A percentile compares a stretch with the other conserved stretches of the same genome.
Conservation (phyloP, 2,797 vertebrate species). For the Sebastes diploproa region DNA sequence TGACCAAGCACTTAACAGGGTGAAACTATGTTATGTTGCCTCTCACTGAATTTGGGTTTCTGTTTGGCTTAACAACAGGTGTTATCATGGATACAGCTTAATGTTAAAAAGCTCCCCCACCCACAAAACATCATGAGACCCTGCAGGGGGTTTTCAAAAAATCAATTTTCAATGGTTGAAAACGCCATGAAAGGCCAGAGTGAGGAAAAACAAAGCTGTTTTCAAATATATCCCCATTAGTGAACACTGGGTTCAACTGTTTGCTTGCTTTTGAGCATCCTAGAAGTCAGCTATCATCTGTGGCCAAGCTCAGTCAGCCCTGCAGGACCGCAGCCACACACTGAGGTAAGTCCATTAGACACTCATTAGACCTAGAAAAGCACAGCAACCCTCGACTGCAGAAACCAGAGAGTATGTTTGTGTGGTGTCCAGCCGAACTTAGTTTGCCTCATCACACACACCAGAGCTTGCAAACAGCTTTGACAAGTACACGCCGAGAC, state of each 20-base stretch:
- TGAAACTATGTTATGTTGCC: not conserved
- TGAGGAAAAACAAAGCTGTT: not conserved
- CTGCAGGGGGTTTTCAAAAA: not conserved
- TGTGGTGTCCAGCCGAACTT: slow-evolving; percentile 44
- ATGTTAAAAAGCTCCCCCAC: not conserved
- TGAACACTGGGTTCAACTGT: not conserved
- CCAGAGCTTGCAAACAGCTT: slow-evolving; percentile 56
- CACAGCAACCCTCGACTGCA: not conserved
- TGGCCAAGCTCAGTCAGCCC: slow-evolving; percentile 1
- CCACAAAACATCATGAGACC: not conserved
- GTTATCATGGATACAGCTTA: not conserved
- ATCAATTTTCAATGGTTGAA: not conserved
- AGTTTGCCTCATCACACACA: slow-evolving; percentile 54
- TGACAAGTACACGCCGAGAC: slow-evolving; percentile 58
- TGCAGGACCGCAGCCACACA: slow-evolving; percentile 25
- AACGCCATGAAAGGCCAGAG: not conserved
- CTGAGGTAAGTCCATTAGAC: slow-evolving; percentile 45
- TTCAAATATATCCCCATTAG: not conserved
- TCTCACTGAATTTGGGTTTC: not conserved
- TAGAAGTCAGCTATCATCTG: slow-evolving; percentile 15
- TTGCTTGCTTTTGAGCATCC: slow-evolving; percentile 20
- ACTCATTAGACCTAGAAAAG: slow-evolving; percentile 50
- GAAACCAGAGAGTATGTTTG: slow-evolving; percentile 21
- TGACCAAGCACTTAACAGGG: not conserved
- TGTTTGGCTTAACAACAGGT: not conserved